Conservation (phyloP, 2,797 vertebrate genomes). For the Enteromius thamalakanensis region DNA sequence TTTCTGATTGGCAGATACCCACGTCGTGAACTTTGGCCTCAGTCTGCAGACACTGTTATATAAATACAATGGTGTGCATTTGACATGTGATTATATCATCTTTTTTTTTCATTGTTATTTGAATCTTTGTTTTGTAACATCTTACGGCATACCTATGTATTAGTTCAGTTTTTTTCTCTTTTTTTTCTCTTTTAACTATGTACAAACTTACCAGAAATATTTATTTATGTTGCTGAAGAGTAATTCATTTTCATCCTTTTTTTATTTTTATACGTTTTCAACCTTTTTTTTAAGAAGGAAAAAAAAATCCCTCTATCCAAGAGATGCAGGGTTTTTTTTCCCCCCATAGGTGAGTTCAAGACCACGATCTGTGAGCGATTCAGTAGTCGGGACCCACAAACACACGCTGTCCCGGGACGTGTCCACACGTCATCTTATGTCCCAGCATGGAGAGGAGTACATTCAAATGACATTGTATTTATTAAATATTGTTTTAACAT, state of each 20-base stretch:
- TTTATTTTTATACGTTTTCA: conserved; percentile 60
- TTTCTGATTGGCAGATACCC: conserved; percentile 32
- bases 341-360: conserved; percentile 62
- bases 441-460: conserved; percentile 70
- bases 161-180: conserved; percentile 49
- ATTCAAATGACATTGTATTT: conserved; percentile 73
- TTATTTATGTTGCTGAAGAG: conserved; percentile 81
- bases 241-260: conserved; percentile 65
- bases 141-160: conserved; percentile 60
- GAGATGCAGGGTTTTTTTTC: conserved; percentile 62
- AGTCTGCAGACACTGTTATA: conserved; percentile 57
- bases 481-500: conserved; percentile 81
- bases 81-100: conserved; percentile 36
- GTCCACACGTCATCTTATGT: conserved; percentile 65
- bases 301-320: neutral
- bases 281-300: conserved; percentile 64
- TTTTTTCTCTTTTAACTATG: conserved; percentile 61
- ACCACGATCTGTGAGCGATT: conserved; percentile 50
- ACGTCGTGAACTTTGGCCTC: conserved; percentile 19
- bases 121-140: conserved; percentile 65
- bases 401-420: conserved; percentile 30
- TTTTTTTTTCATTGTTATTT: conserved; percentile 39
- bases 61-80: conserved; percentile 59
- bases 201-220: conserved; percentile 74
- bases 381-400: conserved; percentile 16